Evolutionary conservation across 2,797 vertebrate genomes (phyloP), one percentile per base, ranked within the genome.

Genomic region (Australoheros facetus): DNA sequence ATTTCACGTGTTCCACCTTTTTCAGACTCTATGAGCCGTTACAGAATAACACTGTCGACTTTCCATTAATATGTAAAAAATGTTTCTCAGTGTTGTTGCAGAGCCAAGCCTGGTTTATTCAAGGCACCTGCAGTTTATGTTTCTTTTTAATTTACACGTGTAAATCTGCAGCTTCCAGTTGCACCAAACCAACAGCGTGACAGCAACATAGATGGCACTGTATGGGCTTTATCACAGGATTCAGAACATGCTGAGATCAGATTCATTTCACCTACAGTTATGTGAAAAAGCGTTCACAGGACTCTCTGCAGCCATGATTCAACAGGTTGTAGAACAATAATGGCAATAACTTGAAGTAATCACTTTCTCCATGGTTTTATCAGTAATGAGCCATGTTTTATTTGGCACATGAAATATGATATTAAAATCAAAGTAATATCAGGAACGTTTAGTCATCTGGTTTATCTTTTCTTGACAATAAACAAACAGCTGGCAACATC

Each of bases 401-500:
- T 64, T 5, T 1, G 5, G 19, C 21, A 64, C 60, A 7, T 72
- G 13, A 66, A 66, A 66, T 45, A 19, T 45, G 39, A 64, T 17
- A 45, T 7, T 39, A 5, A 64, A 45, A 64, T 45, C 0, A 28
- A 17, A 17, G 26, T 64, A 45, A 64, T 28, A 17, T 64, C 14
- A 45, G 26, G 8, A 45, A 45, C 26, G 37, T 26, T 62, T 62
- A 62, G 59, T 62, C 37, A 62, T 23, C 59, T 45, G 37, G 0
- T 0, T 21, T 0, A 16, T 45, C 23, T 28, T 64, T 0, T 37
- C 21, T 45, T 0, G 39, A 66, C 0, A 28, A 19, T 48, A 45
- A 66, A 19, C 9, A 48, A 66, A 42, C 0, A 45, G 5, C 60
- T 45, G 39, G 39, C 60, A 28, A 37, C 21, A 17, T 23, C 14